Evolutionary conservation across 2,888 invertebrate species (phyloP).

Genomic region (Erebia aethiops): DNA sequence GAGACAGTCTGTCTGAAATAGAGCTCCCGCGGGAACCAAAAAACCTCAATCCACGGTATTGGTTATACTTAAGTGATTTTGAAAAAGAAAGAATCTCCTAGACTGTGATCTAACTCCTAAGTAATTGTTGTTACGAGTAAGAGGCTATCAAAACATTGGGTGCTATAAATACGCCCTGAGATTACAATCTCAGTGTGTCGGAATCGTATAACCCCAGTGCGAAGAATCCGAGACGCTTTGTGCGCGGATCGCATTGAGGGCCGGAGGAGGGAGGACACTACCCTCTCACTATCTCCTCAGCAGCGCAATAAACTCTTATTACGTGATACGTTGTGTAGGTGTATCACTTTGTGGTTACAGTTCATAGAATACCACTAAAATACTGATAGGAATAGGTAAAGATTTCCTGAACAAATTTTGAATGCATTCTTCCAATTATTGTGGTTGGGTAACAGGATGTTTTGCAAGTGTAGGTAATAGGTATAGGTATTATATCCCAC

Average conservation of each 20-base stretch:
- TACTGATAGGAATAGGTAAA: neutral
- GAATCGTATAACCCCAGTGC: conserved; percentile 6
- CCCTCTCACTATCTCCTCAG: conserved; percentile 11
- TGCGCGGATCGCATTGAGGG: conserved; percentile 1
- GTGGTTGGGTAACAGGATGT: too few relatives aligned
- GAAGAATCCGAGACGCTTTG: conserved; percentile 5
- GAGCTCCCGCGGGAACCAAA: too few relatives aligned
- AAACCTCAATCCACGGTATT: too few relatives aligned
- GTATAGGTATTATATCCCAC: too few relatives aligned
- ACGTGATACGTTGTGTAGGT: neutral
- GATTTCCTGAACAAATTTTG: too few relatives aligned
- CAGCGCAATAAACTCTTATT: conserved; percentile 17
- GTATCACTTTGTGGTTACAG: neutral
- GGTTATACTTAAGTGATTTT: too few relatives aligned
- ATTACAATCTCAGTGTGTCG: conserved; percentile 7
- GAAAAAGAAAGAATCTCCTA: too few relatives aligned
- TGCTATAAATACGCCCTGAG: neutral
- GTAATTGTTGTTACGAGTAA: neutral
- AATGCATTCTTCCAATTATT: too few relatives aligned
- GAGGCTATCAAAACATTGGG: conserved; percentile 8
- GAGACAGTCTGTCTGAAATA: too few relatives aligned
- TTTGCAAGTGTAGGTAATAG: too few relatives aligned
- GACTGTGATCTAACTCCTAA: too few relatives aligned
- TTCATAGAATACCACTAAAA: neutral
- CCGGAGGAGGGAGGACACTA: neutral